Evolutionary conservation across 2,797 vertebrate species (phyloP), one percentile per base, ranked within the genome.

Genomic region (Lagocephalus sceleratus): DNA sequence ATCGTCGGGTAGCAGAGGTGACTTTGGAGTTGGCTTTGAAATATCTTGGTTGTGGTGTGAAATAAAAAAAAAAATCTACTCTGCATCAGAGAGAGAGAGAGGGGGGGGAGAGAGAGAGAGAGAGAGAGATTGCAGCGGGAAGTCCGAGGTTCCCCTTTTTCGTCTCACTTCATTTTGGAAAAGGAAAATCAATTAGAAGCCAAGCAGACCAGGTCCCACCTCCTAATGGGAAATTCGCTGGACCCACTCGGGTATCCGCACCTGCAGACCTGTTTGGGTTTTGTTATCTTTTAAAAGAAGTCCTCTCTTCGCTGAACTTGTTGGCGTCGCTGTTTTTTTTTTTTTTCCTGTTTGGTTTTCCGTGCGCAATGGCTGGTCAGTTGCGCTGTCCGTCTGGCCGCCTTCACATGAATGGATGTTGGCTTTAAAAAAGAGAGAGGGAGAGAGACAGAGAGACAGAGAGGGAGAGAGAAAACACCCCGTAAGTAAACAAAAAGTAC

Each of bases 331-430:
- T 14, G 6, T 9, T n/a, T 12, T 49, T 29, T 20, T 71, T 76
- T 62, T 81, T 57, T 60, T 23, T 19, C 12, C 54, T 54, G 20
- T 44, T 56, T 40, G 32, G 39, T 12, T 20, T 35, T 21, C 41
- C 46, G 71, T 58, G 71, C 75, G 75, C 68, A 49, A 87, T 87
- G 85, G 79, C 72, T 32, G 54, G 42, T 32, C 48, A 14, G 63
- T 49, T 54, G 0, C 3, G n/a, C 70, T 56, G 52, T 26, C 53
- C 53, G 52, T 22, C 39, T 42, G 54, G 20, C 38, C 29, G 56
- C 56, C 38, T 65, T 56, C 60, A 47, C 56, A 51, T 51, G 61
- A 68, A 71, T 43, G 58, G 63, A 82, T 70, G 54, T 53, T 52
- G 57, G 68, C 55, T 79, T 54, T 71, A 51, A 51, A 19, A n/a